Evolutionary conservation across 2,113 vertebrate genomes (phyloP).

Genomic region (Telmatochromis brichardi): DNA sequence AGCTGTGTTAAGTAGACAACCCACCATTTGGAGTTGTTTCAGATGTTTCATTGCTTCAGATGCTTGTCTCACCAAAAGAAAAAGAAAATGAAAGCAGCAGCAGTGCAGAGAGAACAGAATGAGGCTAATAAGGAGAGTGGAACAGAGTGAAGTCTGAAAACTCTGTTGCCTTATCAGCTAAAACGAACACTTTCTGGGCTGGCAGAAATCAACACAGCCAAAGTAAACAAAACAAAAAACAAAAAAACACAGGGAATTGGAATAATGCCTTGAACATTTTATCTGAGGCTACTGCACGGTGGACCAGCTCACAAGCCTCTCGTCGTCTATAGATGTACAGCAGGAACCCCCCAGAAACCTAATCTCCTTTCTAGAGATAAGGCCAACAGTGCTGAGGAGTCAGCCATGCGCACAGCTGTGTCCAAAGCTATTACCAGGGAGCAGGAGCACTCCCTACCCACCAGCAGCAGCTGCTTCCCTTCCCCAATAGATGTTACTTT

Average conservation of each 20-base stretch:
- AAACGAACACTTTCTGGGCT: not conserved
- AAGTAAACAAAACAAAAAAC: not conserved
- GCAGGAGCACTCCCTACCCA: constrained; percentile 21
- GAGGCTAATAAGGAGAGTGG: not conserved
- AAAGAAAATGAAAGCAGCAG: not conserved
- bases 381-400: constrained; percentile 46
- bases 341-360: constrained; percentile 43
- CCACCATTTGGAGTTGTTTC: not conserved
- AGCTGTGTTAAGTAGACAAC: not conserved
- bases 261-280: constrained; percentile 39
- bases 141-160: not conserved
- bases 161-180: not conserved
- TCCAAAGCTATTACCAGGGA: constrained; percentile 57
- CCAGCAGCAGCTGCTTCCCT: constrained; percentile 9
- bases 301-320: constrained; percentile 23
- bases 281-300: constrained; percentile 18
- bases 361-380: constrained; percentile 60
- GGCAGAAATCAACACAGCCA: not conserved
- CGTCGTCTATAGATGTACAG: constrained; percentile 15
- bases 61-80: not conserved
- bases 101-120: not conserved
- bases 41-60: not conserved
- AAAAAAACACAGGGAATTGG: not conserved
- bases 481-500: constrained; percentile 16
- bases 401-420: constrained; percentile 55